phyloP scores from a whole-genome alignment of 92 coral and sea anemone genomes.

The Metridium senile region DNA sequence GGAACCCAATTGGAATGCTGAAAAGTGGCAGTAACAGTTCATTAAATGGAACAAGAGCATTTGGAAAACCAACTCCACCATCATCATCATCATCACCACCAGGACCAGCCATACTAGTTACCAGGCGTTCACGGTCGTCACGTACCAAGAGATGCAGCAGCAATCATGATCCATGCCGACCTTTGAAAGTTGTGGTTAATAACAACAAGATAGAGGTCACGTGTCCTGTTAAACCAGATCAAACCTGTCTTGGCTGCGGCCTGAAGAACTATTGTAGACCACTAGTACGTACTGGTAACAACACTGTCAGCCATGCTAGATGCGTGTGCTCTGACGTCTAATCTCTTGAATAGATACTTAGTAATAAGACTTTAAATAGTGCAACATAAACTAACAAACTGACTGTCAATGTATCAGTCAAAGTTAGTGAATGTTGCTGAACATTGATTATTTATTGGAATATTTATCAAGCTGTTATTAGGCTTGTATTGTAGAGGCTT shows the following conservation, averaged over 20 bases:
- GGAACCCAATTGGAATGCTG: background rate
- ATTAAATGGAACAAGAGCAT: background rate
- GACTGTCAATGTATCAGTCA: too few relatives aligned
- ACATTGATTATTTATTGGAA: background rate
- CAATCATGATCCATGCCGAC: background rate
- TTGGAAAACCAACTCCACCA: too few relatives aligned
- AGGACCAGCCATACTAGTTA: background rate
- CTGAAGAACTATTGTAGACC: background rate
- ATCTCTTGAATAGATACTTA: background rate
- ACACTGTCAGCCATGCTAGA: background rate
- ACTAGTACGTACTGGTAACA: background rate
- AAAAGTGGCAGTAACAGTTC: background rate
- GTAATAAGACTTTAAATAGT: background rate
- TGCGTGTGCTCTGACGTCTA: background rate
- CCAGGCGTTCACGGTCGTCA: background rate
- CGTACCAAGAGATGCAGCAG: background rate
- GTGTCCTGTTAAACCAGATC: background rate
- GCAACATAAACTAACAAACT: too few relatives aligned
- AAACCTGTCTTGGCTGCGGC: background rate
- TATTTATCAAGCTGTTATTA: too few relatives aligned
- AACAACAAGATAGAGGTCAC: background rate
- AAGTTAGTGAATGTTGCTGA: background rate
- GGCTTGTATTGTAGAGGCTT: slow-evolving; percentile 28
- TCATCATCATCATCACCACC: too few relatives aligned
- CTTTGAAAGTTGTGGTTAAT: background rate